phyloP scores from a whole-genome alignment of 2,113 vertebrate species.

The Odocoileus hemionus region DNA sequence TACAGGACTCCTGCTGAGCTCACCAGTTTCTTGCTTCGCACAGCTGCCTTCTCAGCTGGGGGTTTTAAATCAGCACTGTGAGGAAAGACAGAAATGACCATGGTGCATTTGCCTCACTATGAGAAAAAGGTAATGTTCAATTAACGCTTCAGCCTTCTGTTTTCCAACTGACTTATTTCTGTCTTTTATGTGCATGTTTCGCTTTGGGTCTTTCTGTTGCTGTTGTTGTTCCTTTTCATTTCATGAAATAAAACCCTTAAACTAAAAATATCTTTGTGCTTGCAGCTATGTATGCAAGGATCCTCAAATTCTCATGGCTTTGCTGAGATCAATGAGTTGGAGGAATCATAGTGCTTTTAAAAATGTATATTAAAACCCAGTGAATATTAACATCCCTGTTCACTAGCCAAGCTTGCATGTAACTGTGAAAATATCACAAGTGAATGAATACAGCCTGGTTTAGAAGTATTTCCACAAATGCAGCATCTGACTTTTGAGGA shows the following conservation, averaged over 20 bases:
- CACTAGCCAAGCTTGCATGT: background rate
- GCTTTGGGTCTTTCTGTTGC: background rate
- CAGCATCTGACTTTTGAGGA: background rate
- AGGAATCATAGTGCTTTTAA: background rate
- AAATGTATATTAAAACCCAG: background rate
- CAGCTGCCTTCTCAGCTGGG: slow-evolving; percentile 80
- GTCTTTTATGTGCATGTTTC: background rate
- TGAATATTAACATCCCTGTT: background rate
- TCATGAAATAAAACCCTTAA: slow-evolving; percentile 1
- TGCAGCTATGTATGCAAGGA: background rate
- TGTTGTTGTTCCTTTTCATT: background rate
- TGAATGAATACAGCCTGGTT: background rate
- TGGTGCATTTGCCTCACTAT: slow-evolving; percentile 50
- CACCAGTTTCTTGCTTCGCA: slow-evolving; percentile 62
- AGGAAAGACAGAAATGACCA: slow-evolving; percentile 71
- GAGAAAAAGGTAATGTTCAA: slow-evolving; percentile 59
- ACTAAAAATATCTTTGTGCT: background rate
- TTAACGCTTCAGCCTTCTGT: slow-evolving; percentile 47
- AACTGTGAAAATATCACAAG: background rate
- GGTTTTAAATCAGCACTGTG: slow-evolving; percentile 66
- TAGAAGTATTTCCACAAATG: background rate
- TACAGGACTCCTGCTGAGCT: slow-evolving; percentile 61
- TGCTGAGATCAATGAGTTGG: background rate
- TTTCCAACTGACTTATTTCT: slow-evolving; percentile 13
- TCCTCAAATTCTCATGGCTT: background rate